Base-by-base conservation (phyloP, 1,140 invertebrate species). In the Eriocheir sinensis region DNA sequence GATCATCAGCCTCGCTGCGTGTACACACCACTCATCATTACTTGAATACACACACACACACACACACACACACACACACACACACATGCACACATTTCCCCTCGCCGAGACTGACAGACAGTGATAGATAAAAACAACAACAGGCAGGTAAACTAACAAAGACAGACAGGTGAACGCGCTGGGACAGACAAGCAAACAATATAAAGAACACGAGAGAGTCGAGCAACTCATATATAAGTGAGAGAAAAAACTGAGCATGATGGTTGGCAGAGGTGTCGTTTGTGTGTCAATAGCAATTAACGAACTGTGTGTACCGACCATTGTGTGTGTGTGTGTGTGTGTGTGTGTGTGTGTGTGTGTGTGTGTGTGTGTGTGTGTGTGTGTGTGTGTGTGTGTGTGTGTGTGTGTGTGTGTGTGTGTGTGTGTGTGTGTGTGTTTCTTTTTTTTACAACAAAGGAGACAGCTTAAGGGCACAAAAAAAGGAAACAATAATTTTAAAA, bases 311-410 rank as follows among this genome's bases (percentile, higher is more conserved):
- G 60, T n/a, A n/a, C 60, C 21, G 60, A n/a, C 60, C 60, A 72
- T 72, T 72, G 60, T 72, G 60, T 72, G 60, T n/a, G 60, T 72
- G 60, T n/a, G 60, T 72, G 27, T n/a, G 60, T 72, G 27, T 72
- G 60, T 72, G 60, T 72, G 60, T 72, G 21, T 72, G 60, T 72
- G 60, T 72, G 60, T 72, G 60, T 72, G 60, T 72, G 60, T 72
- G 60, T 72, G 60, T 72, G 60, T 72, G 60, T 72, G 60, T 72
- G 60, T 72, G 60, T 72, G 60, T 72, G 60, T 72, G 60, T 72
- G 60, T 72, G 60, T 72, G 60, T 72, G 21, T 72, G 60, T 72
- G 60, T 72, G 21, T 72, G 53, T 72, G 53, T 72, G 6, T 12
- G 53, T 72, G 53, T 72, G 60, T 72, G 8, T 48, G 44, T 48